These are phyloP conservation scores for Corythornis madagascariensis DNA, from an alignment of 2,113 vertebrate species.

Conservation along the genomic window DNA sequence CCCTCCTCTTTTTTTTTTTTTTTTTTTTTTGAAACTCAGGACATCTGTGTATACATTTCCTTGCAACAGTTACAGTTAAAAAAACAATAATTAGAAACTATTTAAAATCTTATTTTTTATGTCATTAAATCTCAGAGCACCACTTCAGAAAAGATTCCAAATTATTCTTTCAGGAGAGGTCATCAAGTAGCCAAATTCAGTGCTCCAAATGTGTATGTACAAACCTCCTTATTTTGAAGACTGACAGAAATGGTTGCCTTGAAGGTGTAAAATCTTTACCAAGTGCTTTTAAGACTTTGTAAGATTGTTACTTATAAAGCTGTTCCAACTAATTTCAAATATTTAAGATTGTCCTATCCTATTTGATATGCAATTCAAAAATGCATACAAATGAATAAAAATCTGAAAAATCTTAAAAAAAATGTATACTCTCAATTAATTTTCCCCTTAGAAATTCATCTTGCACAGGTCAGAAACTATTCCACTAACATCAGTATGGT, in stretches of 20 bases:
- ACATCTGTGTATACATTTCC: conserved; percentile 76
- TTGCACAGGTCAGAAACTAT: neutral
- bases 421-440: neutral
- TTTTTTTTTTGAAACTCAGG: conserved; percentile 21
- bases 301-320: neutral
- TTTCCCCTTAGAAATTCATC: neutral
- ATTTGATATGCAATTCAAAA: neutral
- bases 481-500: neutral
- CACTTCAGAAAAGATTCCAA: neutral
- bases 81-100: neutral
- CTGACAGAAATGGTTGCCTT: neutral
- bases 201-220: neutral
- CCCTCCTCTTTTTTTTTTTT: rapidly evolving
- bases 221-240: conserved; percentile 11
- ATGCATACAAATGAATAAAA: rapidly evolving
- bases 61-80: neutral
- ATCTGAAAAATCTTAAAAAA: neutral
- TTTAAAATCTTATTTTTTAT: neutral
- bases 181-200: neutral
- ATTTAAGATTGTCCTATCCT: neutral
- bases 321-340: neutral
- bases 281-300: neutral
- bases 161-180: neutral
- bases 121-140: neutral
- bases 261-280: neutral